These are phyloP conservation scores for Leguminivora glycinivorella DNA, from an alignment of 1,140 invertebrate species.

Conservation along the genomic window DNA sequence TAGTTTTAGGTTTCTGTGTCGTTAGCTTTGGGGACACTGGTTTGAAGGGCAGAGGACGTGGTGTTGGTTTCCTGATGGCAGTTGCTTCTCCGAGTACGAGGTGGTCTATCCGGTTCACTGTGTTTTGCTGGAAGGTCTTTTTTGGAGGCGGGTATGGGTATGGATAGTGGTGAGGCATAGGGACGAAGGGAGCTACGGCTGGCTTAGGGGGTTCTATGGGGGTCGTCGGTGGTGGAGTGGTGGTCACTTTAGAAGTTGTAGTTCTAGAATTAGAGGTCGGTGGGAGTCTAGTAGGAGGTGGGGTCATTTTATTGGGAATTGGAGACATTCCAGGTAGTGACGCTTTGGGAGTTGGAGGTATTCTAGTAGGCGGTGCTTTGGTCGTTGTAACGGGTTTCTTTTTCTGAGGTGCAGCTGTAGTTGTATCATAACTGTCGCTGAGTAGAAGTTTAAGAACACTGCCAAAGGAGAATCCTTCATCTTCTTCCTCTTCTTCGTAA, in stretches of 20 bases:
- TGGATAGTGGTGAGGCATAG: constrained; percentile 49
- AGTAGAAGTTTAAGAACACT: constrained; percentile 80
- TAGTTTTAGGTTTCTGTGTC: constrained; percentile 37
- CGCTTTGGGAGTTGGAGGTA: constrained; percentile 36
- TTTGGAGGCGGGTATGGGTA: constrained; percentile 52
- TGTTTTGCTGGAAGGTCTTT: constrained; percentile 44
- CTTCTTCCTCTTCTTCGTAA: constrained; percentile 69
- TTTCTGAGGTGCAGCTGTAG: constrained; percentile 43
- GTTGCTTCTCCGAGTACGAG: constrained; percentile 67
- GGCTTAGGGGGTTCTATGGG: constrained; percentile 35
- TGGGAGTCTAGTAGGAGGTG: neutral
- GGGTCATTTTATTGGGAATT: neutral
- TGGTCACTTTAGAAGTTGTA: constrained; percentile 37
- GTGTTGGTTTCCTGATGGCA: constrained; percentile 54
- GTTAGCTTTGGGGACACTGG: constrained; percentile 36
- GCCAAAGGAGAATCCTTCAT: constrained; percentile 80
- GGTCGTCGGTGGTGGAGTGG: constrained; percentile 39
- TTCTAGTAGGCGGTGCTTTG: constrained; percentile 36
- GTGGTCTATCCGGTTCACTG: constrained; percentile 67
- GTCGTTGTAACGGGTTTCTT: constrained; percentile 41
- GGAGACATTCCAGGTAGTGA: constrained; percentile 19
- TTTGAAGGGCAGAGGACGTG: constrained; percentile 37
- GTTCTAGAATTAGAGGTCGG: constrained; percentile 29
- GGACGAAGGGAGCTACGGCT: constrained; percentile 44
- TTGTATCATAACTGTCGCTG: constrained; percentile 70